Base-by-base conservation (phyloP, 2,113 vertebrate genomes). In the Charadrius vociferus region DNA sequence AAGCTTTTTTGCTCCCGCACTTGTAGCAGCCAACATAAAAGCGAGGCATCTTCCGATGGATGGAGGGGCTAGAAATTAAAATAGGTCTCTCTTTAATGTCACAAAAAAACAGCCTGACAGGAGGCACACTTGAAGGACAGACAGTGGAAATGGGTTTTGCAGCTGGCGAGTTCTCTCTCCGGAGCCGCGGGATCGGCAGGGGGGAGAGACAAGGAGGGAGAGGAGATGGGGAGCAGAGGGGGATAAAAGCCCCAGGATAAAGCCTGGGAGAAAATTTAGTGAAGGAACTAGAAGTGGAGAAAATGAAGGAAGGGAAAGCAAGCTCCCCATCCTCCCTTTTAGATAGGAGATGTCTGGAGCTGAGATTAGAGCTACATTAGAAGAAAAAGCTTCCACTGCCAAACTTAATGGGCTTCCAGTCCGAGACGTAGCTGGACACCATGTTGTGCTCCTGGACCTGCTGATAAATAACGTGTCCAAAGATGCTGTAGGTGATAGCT, bases 161-260 rank as follows among this genome's bases (percentile, higher is more conserved):
- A 23, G 49, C 15, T 67, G 75, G 67, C 1, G 7, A 50, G 24
- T 58, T 62, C 2, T 0, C 58, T 77, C 58, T 36, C 59, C 5
- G 7, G 52, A 68, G 62, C 66, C 2, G 2, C 0, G 30, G 79
- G n/a, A 68, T 73, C 68, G 4, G 75, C 80, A 39, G 58, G 52
- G 17, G 53, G 41, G 23, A 86, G 39, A 91, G 50, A 50, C 5
- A 6, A 94, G 36, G 37, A 3, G 13, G 72, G 50, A 86, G 17
- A 45, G 32, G 8, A 70, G 36, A 20, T 8, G 61, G 5, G 50
- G 47, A 86, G 39, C 6, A 3, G 29, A 62, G 75, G 0, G 2
- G 67, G 39, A 65, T 93, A 73, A 97, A 92, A 95, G 71, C 79
- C 45, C 12, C 6, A 11, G 66, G 74, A 75, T n/a, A 53, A 91